These are phyloP conservation scores for Arnoldichthys spilopterus DNA, from an alignment of 2,797 vertebrate genomes.

Conservation along the genomic window DNA sequence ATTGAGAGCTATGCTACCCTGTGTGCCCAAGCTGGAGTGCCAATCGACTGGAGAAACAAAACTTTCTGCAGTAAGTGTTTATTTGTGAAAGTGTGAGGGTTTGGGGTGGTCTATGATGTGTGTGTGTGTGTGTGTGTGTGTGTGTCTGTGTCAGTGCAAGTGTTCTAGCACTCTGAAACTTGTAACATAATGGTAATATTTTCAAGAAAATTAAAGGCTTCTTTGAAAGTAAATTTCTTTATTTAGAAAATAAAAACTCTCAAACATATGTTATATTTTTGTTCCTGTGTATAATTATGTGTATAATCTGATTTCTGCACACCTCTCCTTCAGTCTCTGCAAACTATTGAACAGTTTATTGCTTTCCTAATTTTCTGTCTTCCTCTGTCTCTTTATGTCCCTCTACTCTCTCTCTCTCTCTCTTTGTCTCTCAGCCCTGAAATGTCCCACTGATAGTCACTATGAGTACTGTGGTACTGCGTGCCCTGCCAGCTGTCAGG, in stretches of 20 bases:
- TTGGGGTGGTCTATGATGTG: constrained; percentile 10
- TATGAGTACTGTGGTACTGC: constrained; percentile 80
- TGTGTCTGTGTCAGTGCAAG: constrained; percentile 9
- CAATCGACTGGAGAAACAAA: constrained; percentile 83
- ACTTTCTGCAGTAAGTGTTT: constrained; percentile 85
- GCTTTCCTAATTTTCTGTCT: neutral
- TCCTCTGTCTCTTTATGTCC: neutral
- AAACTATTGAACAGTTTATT: neutral
- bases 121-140: constrained; percentile 20
- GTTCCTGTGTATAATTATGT: constrained; percentile 1
- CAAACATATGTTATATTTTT: neutral
- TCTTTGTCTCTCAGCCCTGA: constrained; percentile 75
- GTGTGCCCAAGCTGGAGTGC: constrained; percentile 78
- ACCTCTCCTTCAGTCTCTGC: neutral
- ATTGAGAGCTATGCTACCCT: constrained; percentile 87
- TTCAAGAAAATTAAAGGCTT: neutral
- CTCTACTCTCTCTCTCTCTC: neutral
- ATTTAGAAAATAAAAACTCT: neutral
- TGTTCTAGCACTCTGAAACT: constrained; percentile 10
- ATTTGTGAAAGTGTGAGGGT: neutral
- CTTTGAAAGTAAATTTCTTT: neutral
- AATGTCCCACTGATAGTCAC: constrained; percentile 81
- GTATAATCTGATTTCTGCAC: neutral
- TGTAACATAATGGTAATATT: neutral
- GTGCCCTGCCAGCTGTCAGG: constrained; percentile 83